Base-by-base conservation (phyloP, 2,888 invertebrate genomes). In the Cepaea hortensis region DNA sequence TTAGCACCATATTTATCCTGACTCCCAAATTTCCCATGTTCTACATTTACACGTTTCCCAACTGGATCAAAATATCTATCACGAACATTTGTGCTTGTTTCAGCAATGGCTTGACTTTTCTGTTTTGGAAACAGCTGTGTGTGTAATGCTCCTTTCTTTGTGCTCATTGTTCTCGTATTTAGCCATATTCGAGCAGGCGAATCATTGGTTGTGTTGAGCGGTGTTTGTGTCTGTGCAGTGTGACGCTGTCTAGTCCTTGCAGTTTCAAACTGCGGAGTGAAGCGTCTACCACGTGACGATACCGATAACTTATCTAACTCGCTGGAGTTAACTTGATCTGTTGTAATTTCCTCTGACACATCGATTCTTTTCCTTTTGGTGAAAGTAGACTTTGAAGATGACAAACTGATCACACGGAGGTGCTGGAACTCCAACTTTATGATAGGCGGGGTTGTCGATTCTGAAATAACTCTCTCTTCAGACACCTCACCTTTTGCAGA, bases 241-340 rank as follows among this genome's bases (percentile, higher is more conserved):
- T 2, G 20, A 9, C 7, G 55, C 55, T 6, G 18, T 6, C n/a
- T n/a, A 7, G 3, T 23, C 5, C 3, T 35, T 79, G 13, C 18
- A 1, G 3, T 46, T 2, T 62, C 79, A 3, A 2, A 35, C 35
- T 62, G 79, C 3, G 4, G 23, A 62, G 79, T 35, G 3, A 2
- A 15, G 15, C 15, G 15, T 11, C 11, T 11, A 3, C 18, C 35
- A n/a, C 55, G 9, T 5, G 50, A 62, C 9, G 70, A 61, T 13
- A 13, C 18, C 13, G 83, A 73, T 7, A 73, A 18, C 11, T 72
- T 83, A 11, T 83, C 83, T 46, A 83, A 46, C 48, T 83, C 83
- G 48, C 83, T 83, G 23, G 83, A 83, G 35, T 73, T 50, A 61
- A 73, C 20, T 20, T 83, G 73, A 4, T 72, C 81, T 48, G 50